Evolutionary conservation across 1,140 invertebrate genomes (phyloP).

Genomic region (Mylabris phalerata): DNA sequence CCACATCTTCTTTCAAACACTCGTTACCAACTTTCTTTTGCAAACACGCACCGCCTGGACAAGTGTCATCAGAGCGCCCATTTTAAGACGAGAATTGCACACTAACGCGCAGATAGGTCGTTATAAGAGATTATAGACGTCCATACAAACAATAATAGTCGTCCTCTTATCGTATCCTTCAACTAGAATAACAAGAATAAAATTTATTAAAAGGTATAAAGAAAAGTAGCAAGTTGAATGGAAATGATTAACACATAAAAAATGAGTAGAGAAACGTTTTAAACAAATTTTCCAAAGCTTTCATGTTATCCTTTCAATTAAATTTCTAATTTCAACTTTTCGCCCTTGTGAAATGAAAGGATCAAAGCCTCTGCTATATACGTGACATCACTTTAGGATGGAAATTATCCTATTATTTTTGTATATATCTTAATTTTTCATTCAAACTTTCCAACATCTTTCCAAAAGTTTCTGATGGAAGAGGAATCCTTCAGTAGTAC

Average conservation of each 20-base stretch:
- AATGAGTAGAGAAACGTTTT: too few relatives aligned
- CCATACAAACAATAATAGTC: too few relatives aligned
- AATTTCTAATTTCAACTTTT: conserved; percentile 8
- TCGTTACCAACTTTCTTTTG: too few relatives aligned
- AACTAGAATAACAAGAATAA: background rate
- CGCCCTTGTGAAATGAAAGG: conserved; percentile 2
- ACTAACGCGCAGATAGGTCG: too few relatives aligned
- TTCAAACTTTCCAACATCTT: conserved; percentile 9
- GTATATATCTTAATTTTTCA: conserved; percentile 20
- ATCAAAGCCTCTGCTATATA: background rate
- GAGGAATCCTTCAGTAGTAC: conserved; percentile 4
- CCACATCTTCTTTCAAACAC: too few relatives aligned
- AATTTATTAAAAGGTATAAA: background rate
- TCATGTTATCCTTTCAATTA: conserved; percentile 10
- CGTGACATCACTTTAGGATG: conserved; percentile 4
- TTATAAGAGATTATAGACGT: too few relatives aligned
- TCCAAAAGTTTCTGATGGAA: conserved; percentile 15
- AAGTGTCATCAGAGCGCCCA: too few relatives aligned
- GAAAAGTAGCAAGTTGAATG: too few relatives aligned
- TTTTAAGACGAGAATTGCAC: too few relatives aligned
- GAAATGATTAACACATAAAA: too few relatives aligned
- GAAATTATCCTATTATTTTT: conserved; percentile 15
- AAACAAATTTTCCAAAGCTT: background rate
- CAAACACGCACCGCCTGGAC: too few relatives aligned
- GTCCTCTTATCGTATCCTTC: too few relatives aligned